Evolutionary conservation across 2,888 invertebrate species (phyloP), one percentile per base, ranked within the genome.

Genomic region (Arge pagana): DNA sequence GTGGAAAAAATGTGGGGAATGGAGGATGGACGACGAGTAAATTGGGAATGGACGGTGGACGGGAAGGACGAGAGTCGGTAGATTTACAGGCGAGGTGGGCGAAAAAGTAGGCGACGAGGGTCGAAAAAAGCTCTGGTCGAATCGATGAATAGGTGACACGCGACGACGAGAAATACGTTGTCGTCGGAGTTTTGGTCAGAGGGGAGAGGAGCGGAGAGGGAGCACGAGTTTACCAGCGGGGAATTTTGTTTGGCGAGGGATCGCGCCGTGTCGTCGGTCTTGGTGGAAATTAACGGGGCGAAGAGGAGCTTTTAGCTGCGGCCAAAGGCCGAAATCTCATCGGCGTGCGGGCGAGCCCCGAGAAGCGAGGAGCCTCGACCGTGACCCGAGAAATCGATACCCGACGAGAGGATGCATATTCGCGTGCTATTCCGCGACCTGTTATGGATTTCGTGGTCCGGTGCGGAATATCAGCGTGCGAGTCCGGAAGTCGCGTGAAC

Each of bases 381-480:
- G 45, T 45, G 45, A 45, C 45, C 45, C 33, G 28, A 23, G 35
- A 31, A 45, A 45, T 45, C 45, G 45, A 45, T 45, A 45, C 33
- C 35, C 45, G 30, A 45, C 23, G 23, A 31, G 35, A 31, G 45
- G 45, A 45, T 45, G 45, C 45, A 45, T 31, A 45, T 45, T 45
- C 33, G 45, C 33, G 35, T 45, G 13, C 33, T 31, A 19, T 24
- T n/a, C n/a, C n/a, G n/a, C n/a, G n/a, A n/a, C n/a, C n/a, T n/a
- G n/a, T n/a, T n/a, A n/a, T n/a, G n/a, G n/a, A n/a, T n/a, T n/a
- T n/a, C n/a, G n/a, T n/a, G n/a, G n/a, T n/a, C n/a, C n/a, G n/a
- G n/a, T n/a, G n/a, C n/a, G n/a, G n/a, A n/a, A n/a, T n/a, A n/a
- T n/a, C n/a, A n/a, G n/a, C n/a, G n/a, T n/a, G n/a, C n/a, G n/a